Conservation (phyloP, 1,140 invertebrate species). For the Sminthurinus signatus region DNA sequence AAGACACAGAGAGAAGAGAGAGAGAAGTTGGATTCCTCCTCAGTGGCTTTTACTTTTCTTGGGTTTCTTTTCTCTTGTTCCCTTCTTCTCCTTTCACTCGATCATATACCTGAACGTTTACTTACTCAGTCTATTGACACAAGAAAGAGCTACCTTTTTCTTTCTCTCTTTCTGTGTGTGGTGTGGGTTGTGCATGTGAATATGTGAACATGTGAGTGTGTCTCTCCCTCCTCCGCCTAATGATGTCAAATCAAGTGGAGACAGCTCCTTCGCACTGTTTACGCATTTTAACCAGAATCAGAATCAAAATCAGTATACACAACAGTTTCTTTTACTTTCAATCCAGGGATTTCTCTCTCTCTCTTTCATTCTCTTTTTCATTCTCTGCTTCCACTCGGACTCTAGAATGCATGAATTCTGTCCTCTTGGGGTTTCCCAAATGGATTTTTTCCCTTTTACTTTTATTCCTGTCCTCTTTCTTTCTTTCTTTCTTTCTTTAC, state of each 20-base stretch:
- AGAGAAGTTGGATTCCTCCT: too few species aligned
- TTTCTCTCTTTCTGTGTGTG: constrained; percentile 7
- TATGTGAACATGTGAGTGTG: not conserved
- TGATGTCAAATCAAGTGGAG: constrained; percentile 31
- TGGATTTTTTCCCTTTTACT: not conserved
- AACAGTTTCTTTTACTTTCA: too few species aligned
- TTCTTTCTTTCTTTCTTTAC: too few species aligned
- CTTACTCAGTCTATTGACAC: constrained; percentile 16
- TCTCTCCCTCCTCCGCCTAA: constrained; percentile 16
- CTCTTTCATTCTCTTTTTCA: not conserved
- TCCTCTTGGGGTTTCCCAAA: not conserved
- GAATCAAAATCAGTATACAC: not conserved
- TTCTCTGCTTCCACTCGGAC: not conserved
- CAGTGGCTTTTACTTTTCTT: too few species aligned
- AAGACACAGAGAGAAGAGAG: too few species aligned
- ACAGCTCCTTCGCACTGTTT: constrained; percentile 28
- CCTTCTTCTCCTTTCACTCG: too few species aligned
- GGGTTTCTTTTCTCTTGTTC: too few species aligned
- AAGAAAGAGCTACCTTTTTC: constrained; percentile 4
- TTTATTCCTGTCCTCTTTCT: too few species aligned
- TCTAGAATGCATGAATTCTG: not conserved
- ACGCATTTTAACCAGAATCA: constrained; percentile 19
- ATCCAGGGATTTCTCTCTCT: too few species aligned
- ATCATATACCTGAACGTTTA: not conserved
- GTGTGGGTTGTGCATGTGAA: not conserved